phyloP scores from a whole-genome alignment of 2,797 vertebrate species.

The Oreortyx pictus region DNA sequence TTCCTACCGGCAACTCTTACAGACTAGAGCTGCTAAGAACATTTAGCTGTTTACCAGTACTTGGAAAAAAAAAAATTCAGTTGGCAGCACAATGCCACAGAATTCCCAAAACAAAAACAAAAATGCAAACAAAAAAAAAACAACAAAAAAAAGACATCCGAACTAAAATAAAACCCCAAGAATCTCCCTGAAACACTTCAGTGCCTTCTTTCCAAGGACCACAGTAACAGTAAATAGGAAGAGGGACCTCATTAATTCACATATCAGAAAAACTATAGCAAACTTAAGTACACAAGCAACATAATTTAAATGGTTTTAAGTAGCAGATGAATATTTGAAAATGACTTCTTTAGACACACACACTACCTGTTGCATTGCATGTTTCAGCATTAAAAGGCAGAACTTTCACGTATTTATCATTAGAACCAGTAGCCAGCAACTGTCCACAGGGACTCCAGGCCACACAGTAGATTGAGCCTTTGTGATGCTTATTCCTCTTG shows the following conservation, averaged over 20 bases:
- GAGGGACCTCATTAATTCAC: not conserved
- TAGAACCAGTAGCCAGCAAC: conserved; percentile 95
- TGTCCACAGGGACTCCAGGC: conserved; percentile 98
- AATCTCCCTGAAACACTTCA: not conserved
- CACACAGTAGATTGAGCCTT: conserved; percentile 98
- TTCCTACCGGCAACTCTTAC: not conserved
- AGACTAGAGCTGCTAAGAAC: not conserved
- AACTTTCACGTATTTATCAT: conserved; percentile 98
- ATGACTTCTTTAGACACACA: not conserved
- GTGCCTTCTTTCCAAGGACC: not conserved
- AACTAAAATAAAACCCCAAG: not conserved
- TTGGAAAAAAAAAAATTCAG: not conserved
- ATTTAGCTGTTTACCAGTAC: not conserved
- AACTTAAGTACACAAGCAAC: not conserved
- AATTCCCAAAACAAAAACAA: not conserved
- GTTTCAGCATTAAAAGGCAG: conserved; percentile 94
- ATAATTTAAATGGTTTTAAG: not conserved
- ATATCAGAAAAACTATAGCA: not conserved
- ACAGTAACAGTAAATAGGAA: not conserved
- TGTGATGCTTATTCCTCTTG: conserved; percentile 98
- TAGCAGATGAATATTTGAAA: not conserved
- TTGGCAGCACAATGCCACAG: not conserved
- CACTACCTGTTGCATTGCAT: conserved; percentile 94
- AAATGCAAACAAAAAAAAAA: not conserved
- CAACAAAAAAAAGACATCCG: not conserved